These are phyloP conservation scores for Mnemiopsis leidyi DNA, from an alignment of 37 sponge, comb jelly and placozoan species.

Conservation along the genomic window DNA sequence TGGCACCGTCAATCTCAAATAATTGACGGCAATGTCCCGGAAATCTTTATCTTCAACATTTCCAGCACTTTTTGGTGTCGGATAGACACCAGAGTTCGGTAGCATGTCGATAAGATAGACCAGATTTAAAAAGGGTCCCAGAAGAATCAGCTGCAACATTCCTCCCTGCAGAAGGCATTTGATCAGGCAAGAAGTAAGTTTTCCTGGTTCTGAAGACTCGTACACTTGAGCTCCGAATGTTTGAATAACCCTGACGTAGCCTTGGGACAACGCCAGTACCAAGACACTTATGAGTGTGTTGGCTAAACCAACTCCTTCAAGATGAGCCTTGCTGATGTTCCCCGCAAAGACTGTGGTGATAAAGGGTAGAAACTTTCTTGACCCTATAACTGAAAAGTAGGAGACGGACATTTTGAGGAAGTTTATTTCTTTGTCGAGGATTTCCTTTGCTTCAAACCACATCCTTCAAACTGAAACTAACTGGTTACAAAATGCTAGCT, in stretches of 20 bases:
- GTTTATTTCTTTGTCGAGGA: too few species aligned
- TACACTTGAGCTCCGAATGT: neutral
- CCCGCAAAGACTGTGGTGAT: neutral
- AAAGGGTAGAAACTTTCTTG: too few species aligned
- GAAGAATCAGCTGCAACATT: neutral
- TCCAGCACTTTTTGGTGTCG: neutral
- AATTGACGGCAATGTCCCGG: neutral
- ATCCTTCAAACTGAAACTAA: too few species aligned
- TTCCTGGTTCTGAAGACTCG: neutral
- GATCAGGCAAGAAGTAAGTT: neutral
- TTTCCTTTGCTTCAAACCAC: too few species aligned
- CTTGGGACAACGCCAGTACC: neutral
- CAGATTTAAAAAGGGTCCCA: neutral
- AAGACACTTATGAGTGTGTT: neutral
- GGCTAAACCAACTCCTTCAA: neutral
- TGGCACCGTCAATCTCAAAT: neutral
- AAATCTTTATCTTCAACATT: neutral
- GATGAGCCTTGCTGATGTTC: neutral
- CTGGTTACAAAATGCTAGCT: too few species aligned
- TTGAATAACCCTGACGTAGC: neutral
- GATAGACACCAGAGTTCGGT: neutral
- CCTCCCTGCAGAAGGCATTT: conserved; percentile 23
- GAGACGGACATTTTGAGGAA: too few species aligned
- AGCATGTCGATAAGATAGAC: neutral
- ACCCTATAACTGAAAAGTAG: too few species aligned